These are phyloP conservation scores for Rhamnusium bicolor DNA, from an alignment of 2,888 invertebrate genomes.

Conservation along the genomic window DNA sequence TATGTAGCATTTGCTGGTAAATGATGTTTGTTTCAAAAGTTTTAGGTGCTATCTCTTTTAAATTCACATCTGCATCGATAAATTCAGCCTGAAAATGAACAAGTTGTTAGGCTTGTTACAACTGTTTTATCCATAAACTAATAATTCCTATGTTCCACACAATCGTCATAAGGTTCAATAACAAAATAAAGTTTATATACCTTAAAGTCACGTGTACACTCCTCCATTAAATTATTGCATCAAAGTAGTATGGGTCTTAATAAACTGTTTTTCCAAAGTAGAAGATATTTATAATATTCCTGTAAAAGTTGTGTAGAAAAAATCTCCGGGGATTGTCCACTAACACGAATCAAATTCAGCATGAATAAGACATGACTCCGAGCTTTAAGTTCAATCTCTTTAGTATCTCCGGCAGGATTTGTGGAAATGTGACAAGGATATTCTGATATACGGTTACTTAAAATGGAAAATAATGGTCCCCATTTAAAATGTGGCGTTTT, in stretches of 20 bases:
- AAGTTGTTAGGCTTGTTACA: no score
- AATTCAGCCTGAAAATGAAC: no score
- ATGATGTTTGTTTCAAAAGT: no score
- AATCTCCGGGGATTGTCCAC: slow-evolving; percentile 49
- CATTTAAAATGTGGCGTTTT: slow-evolving; percentile 63
- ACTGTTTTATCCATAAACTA: no score
- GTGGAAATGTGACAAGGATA: slow-evolving; percentile 52
- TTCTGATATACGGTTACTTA: slow-evolving; percentile 57
- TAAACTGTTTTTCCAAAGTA: not conserved
- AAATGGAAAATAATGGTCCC: slow-evolving; percentile 63
- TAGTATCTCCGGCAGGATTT: slow-evolving; percentile 49
- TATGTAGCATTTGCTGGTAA: no score
- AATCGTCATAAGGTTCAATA: no score
- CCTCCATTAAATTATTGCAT: not conserved
- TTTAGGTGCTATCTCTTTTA: no score
- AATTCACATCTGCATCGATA: no score
- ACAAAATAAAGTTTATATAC: no score
- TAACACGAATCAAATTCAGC: slow-evolving; percentile 53
- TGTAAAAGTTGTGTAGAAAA: slow-evolving; percentile 29
- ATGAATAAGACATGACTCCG: slow-evolving; percentile 59
- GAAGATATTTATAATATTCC: slow-evolving; percentile 16
- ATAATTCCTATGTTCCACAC: no score
- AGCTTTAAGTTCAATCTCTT: slow-evolving; percentile 57
- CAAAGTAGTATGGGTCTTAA: not conserved
- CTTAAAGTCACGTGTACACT: no score